Base-by-base conservation (phyloP, 2,888 invertebrate species). In the Thymelicus sylvestris region DNA sequence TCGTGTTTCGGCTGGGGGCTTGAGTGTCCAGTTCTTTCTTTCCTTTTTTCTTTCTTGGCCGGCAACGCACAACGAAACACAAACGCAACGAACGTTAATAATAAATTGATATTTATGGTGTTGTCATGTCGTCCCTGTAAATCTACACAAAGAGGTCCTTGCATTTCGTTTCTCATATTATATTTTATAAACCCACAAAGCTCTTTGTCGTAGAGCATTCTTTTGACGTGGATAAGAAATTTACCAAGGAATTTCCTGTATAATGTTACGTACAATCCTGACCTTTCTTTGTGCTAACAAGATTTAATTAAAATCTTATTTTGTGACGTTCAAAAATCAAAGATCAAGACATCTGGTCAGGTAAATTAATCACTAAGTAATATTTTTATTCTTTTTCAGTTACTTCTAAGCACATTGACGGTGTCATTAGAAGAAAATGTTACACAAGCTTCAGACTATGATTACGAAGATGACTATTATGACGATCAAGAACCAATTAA, bases 391-490 rank as follows among this genome's bases (percentile, higher is more conserved):
- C n/a, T 50, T n/a, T 70, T 70, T 24, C 65, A 70, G 70, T 8
- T 70, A 52, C 39, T 55, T 7, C 7, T 65, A 6, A 8, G 52
- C 12, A 38, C 65, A 19, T 7, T 55, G 19, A 55, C 41, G 19
- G 4, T 12, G 5, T 10, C 52, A 39, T 7, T 65, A 4, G 24
- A 41, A 55, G 41, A 65, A 19, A 13, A 65, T 31, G 6, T 44
- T 50, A 10, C 59, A 50, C 10, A 24, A 8, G 19, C 6, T n/a
- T 39, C 64, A 50, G 60, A 65, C 4, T 59, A 60, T 44, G 65
- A 65, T 12, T 70, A 70, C 8, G 60, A 70, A 10, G 60, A 65
- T 50, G 70, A 70, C 38, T 65, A 70, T 48, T 70, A 65, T 10
- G 65, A 70, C 31, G 70, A 70, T 10, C 39, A 6, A 15, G 15